phyloP scores from a whole-genome alignment of 1,140 invertebrate species.

The Listronotus oregonensis region DNA sequence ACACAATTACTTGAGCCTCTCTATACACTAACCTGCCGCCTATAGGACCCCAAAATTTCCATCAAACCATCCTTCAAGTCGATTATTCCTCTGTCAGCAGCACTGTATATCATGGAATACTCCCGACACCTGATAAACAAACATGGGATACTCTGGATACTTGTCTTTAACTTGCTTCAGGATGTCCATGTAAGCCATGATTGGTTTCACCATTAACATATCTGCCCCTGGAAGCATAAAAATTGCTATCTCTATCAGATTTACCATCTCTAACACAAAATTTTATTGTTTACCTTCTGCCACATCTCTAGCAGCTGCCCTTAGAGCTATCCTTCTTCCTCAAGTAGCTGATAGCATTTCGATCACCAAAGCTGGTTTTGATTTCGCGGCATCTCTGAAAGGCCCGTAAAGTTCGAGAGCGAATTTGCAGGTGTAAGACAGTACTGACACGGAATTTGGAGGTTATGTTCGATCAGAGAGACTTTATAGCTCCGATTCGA shows the following conservation, averaged over 20 bases:
- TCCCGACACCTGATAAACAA: slow-evolving; percentile 87
- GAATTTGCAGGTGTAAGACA: slow-evolving; percentile 96
- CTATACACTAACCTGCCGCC: slow-evolving; percentile 72
- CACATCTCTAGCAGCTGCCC: slow-evolving; percentile 89
- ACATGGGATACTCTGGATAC: slow-evolving; percentile 87
- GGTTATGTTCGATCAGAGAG: slow-evolving; percentile 66
- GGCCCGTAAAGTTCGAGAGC: slow-evolving; percentile 95
- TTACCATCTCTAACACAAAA: too few relatives aligned
- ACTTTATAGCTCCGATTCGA: slow-evolving; percentile 87
- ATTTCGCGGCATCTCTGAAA: slow-evolving; percentile 92
- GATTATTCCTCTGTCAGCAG: slow-evolving; percentile 74
- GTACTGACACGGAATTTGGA: slow-evolving; percentile 77
- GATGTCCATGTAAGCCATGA: slow-evolving; percentile 90
- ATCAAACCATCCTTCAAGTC: slow-evolving; percentile 77
- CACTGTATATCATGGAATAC: slow-evolving; percentile 91
- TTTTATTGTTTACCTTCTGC: slow-evolving; percentile 77
- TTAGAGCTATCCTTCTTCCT: slow-evolving; percentile 83
- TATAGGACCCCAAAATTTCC: slow-evolving; percentile 83
- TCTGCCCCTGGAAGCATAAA: slow-evolving; percentile 65
- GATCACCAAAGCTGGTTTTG: slow-evolving; percentile 89
- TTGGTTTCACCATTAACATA: slow-evolving; percentile 98
- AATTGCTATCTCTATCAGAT: too few relatives aligned
- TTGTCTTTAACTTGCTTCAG: slow-evolving; percentile 82
- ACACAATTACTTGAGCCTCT: not conserved
- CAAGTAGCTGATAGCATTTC: slow-evolving; percentile 92